Evolutionary conservation across 37 sponge, comb jelly and placozoan genomes (phyloP).

Genomic region (Spongia lamella): DNA sequence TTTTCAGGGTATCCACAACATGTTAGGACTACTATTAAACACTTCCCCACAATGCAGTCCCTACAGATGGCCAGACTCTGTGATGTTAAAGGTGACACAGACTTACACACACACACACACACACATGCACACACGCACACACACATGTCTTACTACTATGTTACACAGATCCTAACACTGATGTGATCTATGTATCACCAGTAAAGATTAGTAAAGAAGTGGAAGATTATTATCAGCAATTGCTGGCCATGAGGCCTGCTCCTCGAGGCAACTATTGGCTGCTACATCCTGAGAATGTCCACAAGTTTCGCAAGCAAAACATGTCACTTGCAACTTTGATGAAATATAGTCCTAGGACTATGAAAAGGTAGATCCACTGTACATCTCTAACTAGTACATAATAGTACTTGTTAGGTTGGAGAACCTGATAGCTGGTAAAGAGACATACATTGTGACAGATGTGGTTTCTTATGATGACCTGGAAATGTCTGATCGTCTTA

Average conservation of each 20-base stretch:
- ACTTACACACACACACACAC: no score
- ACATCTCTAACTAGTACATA: constrained; percentile 36
- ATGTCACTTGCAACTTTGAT: constrained; percentile 81
- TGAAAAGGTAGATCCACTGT: constrained; percentile 14
- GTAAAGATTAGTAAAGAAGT: constrained; percentile 65
- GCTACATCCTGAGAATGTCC: constrained; percentile 70
- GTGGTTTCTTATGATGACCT: constrained; percentile 76
- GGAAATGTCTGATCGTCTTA: constrained; percentile 73
- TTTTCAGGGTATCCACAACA: constrained; percentile 55
- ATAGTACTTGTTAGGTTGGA: constrained; percentile 55
- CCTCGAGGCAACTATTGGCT: constrained; percentile 37
- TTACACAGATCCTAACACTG: constrained; percentile 62
- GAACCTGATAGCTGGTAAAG: constrained; percentile 71
- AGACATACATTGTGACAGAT: constrained; percentile 81
- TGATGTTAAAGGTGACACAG: constrained; percentile 54
- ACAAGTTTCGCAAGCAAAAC: constrained; percentile 57
- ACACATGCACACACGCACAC: no score
- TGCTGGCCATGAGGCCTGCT: constrained; percentile 58
- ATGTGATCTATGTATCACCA: constrained; percentile 89
- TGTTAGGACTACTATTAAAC: constrained; percentile 46
- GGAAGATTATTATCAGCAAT: constrained; percentile 66
- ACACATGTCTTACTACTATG: no score
- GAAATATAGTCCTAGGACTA: constrained; percentile 66
- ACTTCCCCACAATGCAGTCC: constrained; percentile 55
- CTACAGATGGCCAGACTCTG: constrained; percentile 82